Percentiles rank a stretch among this genome's conserved stretches.
Conservation (phyloP, 2,113 vertebrate genomes). For the Hirundichthys speculiger region DNA sequence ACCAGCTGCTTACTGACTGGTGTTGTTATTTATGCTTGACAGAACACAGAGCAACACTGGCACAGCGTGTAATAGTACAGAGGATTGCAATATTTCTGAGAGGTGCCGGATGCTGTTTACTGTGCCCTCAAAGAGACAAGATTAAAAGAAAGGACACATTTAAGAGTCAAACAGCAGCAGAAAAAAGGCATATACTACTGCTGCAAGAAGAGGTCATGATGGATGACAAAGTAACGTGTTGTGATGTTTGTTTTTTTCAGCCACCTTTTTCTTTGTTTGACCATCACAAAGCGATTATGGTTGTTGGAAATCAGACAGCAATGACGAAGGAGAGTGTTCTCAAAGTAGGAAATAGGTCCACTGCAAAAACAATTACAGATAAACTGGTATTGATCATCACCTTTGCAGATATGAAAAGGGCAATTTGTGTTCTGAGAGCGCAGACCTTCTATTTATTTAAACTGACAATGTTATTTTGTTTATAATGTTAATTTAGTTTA, state of each 20-base stretch:
- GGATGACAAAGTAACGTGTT: background rate
- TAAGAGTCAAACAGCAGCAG: conserved; percentile 9
- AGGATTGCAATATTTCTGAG: conserved; percentile 15
- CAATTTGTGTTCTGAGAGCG: conserved; percentile 3
- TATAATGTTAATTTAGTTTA: background rate
- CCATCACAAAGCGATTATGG: background rate
- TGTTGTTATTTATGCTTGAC: conserved; percentile 13
- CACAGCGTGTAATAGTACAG: conserved; percentile 11
- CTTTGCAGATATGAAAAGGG: conserved; percentile 9
- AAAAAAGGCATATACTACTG: background rate
- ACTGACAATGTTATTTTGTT: background rate
- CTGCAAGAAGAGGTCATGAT: background rate
- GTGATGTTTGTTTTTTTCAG: background rate
- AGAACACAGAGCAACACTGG: conserved; percentile 7
- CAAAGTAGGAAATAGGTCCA: conserved; percentile 17
- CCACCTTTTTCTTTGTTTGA: conserved; percentile 5
- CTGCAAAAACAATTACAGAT: conserved; percentile 20
- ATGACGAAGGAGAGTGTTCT: conserved; percentile 7
- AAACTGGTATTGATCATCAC: conserved; percentile 26
- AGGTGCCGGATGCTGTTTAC: conserved; percentile 4
- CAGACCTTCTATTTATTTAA: conserved; percentile 1
- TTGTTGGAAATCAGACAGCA: conserved; percentile 9
- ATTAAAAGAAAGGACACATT: conserved; percentile 15
- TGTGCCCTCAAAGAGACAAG: background rate
- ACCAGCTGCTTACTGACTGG: conserved; percentile 10